Evolutionary conservation across 2,113 vertebrate genomes (phyloP).

Genomic region (Forbesichthys agassizii): DNA sequence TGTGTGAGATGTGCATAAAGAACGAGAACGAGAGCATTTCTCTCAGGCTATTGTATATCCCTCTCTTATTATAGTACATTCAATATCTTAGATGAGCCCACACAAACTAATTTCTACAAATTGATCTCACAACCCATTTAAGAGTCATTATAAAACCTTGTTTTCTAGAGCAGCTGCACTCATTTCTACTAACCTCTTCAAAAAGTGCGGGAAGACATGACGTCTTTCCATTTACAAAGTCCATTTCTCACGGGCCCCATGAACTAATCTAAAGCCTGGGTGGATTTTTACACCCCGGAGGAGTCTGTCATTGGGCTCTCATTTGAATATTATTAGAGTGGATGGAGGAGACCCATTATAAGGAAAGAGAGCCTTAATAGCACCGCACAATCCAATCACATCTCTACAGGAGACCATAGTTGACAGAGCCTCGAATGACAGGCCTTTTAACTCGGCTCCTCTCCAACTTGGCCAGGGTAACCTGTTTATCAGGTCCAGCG

Average conservation of each 20-base stretch:
- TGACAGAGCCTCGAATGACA: constrained; percentile 52
- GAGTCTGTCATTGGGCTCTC: constrained; percentile 61
- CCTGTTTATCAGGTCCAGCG: constrained; percentile 53
- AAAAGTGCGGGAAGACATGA: constrained; percentile 46
- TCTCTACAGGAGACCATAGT: constrained; percentile 55
- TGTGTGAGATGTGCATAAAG: not conserved
- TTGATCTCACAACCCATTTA: constrained; percentile 26
- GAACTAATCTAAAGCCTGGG: constrained; percentile 60
- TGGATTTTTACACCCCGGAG: constrained; percentile 55
- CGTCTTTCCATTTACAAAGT: constrained; percentile 44
- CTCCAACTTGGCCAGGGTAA: constrained; percentile 50
- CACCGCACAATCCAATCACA: constrained; percentile 66
- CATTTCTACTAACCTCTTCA: constrained; percentile 26
- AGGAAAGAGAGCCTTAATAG: constrained; percentile 62
- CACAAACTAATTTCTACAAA: constrained; percentile 25
- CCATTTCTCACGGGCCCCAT: constrained; percentile 56
- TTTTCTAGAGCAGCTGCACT: constrained; percentile 12
- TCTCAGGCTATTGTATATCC: constrained; percentile 14
- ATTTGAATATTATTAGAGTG: constrained; percentile 72
- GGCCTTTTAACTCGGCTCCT: constrained; percentile 52
- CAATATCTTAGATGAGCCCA: constrained; percentile 31
- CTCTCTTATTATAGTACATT: constrained; percentile 19
- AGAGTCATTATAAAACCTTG: constrained; percentile 33
- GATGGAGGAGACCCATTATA: constrained; percentile 67
- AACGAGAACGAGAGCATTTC: not conserved